Base-by-base conservation (phyloP, 1,140 invertebrate genomes). In the Adoxophyes honmai region DNA sequence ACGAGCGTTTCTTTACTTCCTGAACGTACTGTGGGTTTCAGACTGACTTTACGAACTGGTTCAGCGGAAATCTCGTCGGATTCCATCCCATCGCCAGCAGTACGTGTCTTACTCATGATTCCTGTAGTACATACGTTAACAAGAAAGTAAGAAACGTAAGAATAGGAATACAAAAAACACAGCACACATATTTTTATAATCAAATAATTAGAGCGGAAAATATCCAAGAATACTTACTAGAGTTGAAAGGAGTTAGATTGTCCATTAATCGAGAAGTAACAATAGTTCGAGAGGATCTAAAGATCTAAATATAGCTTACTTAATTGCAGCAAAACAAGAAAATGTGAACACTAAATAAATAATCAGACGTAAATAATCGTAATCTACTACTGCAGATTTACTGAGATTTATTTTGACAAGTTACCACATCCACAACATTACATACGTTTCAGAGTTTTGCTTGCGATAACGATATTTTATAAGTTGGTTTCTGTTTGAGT, bases 81-180 rank as follows among this genome's bases (percentile, higher is more conserved):
- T 72, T 92, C 91, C 91, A 92, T 92, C 33, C 91, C 91, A 79
- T 91, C 91, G 0, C 91, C 91, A 38, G 91, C 91, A 5, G 91
- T 92, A 59, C 91, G 75, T 54, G 76, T 65, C 68, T 83, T 86
- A 33, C 64, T 78, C 71, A 81, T 79, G 11, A 84, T 76, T 79
- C 79, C 84, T 87, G 62, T 8, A 69, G 60, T 33, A 61, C 28
- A 52, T 39, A 60, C n/a, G n/a, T 28, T 3, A 28, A 28, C 21
- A 28, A 28, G 21, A 28, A 28, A 28, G 52, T 11, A 51, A 59
- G 52, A 34, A 18, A 65, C 18, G 4, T 39, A 57, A 38, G 3
- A 51, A 2, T 9, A 52, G 34, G 8, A 34, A 34, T 37, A 34
- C 6, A 34, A 44, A 39, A 28, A 52, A 18, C n/a, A 4, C 37